Conservation (phyloP, 1,140 invertebrate genomes). For the Drosophila bocki region DNA sequence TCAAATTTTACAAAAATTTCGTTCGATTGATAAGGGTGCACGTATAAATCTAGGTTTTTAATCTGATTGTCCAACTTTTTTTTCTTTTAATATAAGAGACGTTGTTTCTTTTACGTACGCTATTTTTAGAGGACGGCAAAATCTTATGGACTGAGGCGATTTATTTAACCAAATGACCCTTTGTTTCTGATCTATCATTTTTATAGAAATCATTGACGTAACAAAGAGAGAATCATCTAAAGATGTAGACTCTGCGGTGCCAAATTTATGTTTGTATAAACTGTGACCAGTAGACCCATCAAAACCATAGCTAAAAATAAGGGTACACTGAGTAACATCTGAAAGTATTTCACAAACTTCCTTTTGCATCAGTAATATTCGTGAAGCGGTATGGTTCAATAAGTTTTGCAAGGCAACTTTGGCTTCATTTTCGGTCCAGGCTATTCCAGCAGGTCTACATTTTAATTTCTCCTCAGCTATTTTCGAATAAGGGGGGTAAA, state of each 20-base stretch:
- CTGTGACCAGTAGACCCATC: neutral
- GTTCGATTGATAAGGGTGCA: neutral
- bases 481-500: too few species aligned
- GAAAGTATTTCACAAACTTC: constrained; percentile 6
- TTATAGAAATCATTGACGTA: too few species aligned
- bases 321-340: neutral
- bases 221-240: too few species aligned
- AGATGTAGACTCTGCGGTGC: too few species aligned
- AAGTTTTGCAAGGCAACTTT: constrained; percentile 8
- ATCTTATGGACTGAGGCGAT: too few species aligned
- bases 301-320: constrained; percentile 4
- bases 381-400: constrained; percentile 4
- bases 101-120: too few species aligned
- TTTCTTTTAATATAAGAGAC: neutral
- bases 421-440: constrained; percentile 1
- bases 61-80: neutral
- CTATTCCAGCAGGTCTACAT: constrained; percentile 3
- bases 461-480: too few species aligned
- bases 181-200: too few species aligned
- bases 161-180: too few species aligned
- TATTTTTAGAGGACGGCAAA: too few species aligned
- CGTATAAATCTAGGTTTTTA: too few species aligned
- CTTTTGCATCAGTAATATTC: constrained; percentile 9
- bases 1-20: neutral
- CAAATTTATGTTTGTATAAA: too few species aligned